These are phyloP conservation scores for Uropetala carovei DNA, from an alignment of 2,888 invertebrate species.

Conservation along the genomic window DNA sequence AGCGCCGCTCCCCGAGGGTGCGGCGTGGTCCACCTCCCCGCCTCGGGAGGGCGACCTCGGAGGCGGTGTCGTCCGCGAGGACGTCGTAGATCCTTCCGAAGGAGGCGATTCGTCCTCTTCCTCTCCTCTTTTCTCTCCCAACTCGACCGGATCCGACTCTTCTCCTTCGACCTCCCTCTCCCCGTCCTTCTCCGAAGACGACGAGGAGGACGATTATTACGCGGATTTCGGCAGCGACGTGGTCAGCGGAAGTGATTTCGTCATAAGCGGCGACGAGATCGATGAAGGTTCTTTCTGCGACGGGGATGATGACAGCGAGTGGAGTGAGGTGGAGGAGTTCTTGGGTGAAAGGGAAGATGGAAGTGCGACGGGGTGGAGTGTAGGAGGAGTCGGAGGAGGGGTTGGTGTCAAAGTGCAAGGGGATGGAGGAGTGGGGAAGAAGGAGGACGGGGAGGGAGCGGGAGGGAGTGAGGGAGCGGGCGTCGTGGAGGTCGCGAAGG, in stretches of 20 bases:
- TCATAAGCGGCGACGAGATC: slow-evolving; percentile 26
- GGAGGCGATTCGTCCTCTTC: neutral
- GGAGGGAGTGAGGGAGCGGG: neutral
- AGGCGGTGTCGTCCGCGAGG: neutral
- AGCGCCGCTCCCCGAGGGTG: slow-evolving; percentile 11
- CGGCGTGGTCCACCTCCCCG: neutral
- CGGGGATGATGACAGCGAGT: neutral
- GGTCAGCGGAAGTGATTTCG: slow-evolving; percentile 49
- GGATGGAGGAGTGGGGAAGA: neutral
- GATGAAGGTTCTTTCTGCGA: neutral
- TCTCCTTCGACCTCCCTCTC: neutral
- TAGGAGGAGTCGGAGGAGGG: neutral
- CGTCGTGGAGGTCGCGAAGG: neutral
- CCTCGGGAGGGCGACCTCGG: neutral
- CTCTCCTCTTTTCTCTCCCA: neutral
- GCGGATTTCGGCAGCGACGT: slow-evolving; percentile 54
- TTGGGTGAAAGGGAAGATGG: neutral
- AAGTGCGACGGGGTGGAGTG: neutral
- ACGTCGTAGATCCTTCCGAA: neutral
- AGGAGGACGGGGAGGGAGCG: neutral
- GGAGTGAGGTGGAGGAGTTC: neutral
- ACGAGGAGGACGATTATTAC: slow-evolving; percentile 18
- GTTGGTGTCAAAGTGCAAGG: neutral
- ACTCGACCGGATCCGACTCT: neutral
- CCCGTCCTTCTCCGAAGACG: neutral